These are phyloP conservation scores for Alosa alosa DNA, from an alignment of 2,113 vertebrate genomes.

Conservation along the genomic window DNA sequence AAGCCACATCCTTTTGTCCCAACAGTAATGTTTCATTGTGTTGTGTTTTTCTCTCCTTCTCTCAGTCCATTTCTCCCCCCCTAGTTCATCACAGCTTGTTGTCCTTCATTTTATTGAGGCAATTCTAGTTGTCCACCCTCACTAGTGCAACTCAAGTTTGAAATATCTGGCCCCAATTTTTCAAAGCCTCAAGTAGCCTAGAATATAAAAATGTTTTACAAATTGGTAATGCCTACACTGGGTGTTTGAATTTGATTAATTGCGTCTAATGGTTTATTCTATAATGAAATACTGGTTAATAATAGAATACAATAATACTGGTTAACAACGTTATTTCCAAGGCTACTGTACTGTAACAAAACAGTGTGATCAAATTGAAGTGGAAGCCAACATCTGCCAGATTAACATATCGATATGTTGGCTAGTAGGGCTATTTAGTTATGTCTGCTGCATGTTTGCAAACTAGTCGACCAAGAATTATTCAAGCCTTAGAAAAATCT, in stretches of 20 bases:
- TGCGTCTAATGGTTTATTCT: background rate
- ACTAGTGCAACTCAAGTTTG: constrained; percentile 2
- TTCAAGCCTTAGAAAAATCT: constrained; percentile 45
- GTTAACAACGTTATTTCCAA: background rate
- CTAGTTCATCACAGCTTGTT: constrained; percentile 4
- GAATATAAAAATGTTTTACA: background rate
- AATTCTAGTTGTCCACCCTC: background rate
- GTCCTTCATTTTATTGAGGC: constrained; percentile 17
- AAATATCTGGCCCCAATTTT: background rate
- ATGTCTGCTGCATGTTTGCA: background rate
- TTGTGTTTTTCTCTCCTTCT: constrained; percentile 43
- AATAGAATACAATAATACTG: background rate
- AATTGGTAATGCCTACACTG: background rate
- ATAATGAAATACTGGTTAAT: background rate
- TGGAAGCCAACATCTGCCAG: background rate
- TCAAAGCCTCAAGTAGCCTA: background rate
- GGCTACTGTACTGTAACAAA: background rate
- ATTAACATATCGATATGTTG: background rate
- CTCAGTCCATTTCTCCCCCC: constrained; percentile 19
- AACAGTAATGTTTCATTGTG: background rate
- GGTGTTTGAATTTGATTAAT: background rate
- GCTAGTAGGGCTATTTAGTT: background rate
- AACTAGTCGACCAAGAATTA: constrained; percentile 6
- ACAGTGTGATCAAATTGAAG: background rate
- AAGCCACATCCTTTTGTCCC: constrained; percentile 28